Percentiles rank a stretch among this genome's conserved stretches.
These are phyloP conservation scores for Idaea dimidiata DNA, from an alignment of 2,888 invertebrate species.

Conservation along the genomic window DNA sequence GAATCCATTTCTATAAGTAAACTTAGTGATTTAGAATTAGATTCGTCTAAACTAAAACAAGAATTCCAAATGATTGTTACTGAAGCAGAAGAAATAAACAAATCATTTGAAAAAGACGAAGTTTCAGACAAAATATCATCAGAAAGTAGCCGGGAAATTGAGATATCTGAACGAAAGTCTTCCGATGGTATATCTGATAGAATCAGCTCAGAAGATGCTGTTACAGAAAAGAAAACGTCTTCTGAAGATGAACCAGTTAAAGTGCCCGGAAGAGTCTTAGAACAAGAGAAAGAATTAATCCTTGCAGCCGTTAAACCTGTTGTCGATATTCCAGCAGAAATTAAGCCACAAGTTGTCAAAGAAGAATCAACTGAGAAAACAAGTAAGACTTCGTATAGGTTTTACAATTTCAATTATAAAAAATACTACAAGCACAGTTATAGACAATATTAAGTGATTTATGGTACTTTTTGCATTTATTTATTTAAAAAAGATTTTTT, in stretches of 20 bases:
- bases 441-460: too few relatives aligned
- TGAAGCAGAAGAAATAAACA: constrained; percentile 71
- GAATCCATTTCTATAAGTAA: constrained; percentile 73
- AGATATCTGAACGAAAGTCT: constrained; percentile 74
- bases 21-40: constrained; percentile 64
- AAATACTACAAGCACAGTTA: too few relatives aligned
- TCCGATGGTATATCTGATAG: constrained; percentile 76
- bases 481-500: too few relatives aligned
- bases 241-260: constrained; percentile 65
- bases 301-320: constrained; percentile 30
- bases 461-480: too few relatives aligned
- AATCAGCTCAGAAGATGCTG: constrained; percentile 77
- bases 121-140: constrained; percentile 76
- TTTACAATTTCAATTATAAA: not conserved
- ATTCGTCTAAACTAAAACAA: constrained; percentile 54
- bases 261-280: constrained; percentile 41
- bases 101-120: constrained; percentile 71
- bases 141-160: constrained; percentile 74
- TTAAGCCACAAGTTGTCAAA: constrained; percentile 39
- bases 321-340: constrained; percentile 40
- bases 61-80: constrained; percentile 75
- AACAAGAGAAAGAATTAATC: constrained; percentile 39
- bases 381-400: constrained; percentile 36
- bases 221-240: constrained; percentile 75
- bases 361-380: constrained; percentile 48